A percentile compares a stretch with the other conserved stretches of the same genome.
These are phyloP conservation scores for Mungos mungo DNA, from an alignment of 2,113 vertebrate species.

Conservation along the genomic window DNA sequence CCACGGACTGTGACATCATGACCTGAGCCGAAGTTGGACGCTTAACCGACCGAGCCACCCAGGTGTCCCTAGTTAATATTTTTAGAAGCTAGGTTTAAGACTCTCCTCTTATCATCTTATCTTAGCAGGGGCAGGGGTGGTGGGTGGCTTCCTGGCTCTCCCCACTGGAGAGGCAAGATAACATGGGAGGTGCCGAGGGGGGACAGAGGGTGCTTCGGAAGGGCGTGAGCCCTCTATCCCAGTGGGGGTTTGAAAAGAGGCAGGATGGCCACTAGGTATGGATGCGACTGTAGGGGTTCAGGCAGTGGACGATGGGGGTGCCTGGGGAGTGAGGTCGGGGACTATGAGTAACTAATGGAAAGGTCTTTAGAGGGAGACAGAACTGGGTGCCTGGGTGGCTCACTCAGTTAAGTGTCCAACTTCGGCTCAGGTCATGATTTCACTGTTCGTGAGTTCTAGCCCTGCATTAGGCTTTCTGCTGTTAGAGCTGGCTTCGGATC, in stretches of 20 bases:
- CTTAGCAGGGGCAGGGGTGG: not conserved
- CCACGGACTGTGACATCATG: too few species aligned
- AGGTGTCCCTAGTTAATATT: not conserved
- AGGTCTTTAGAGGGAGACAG: not conserved
- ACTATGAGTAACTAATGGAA: not conserved
- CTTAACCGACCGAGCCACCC: too few species aligned
- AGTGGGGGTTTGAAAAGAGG: not conserved
- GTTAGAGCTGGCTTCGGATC: too few species aligned
- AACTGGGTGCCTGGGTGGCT: too few species aligned
- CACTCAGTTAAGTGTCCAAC: too few species aligned
- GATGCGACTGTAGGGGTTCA: not conserved
- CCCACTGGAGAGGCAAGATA: not conserved
- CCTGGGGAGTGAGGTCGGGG: not conserved
- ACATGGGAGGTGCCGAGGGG: not conserved
- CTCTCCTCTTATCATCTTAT: not conserved
- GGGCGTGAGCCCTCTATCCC: not conserved
- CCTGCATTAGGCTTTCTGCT: too few species aligned
- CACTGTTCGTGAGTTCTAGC: too few species aligned
- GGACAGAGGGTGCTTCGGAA: not conserved
- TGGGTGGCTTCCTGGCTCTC: not conserved
- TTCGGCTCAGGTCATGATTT: too few species aligned
- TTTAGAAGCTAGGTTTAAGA: not conserved
- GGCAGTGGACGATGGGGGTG: not conserved
- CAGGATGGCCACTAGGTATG: not conserved
- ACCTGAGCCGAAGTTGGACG: too few species aligned